These are phyloP conservation scores for Porites rus DNA, from an alignment of 92 coral and sea anemone genomes.

Conservation along the genomic window DNA sequence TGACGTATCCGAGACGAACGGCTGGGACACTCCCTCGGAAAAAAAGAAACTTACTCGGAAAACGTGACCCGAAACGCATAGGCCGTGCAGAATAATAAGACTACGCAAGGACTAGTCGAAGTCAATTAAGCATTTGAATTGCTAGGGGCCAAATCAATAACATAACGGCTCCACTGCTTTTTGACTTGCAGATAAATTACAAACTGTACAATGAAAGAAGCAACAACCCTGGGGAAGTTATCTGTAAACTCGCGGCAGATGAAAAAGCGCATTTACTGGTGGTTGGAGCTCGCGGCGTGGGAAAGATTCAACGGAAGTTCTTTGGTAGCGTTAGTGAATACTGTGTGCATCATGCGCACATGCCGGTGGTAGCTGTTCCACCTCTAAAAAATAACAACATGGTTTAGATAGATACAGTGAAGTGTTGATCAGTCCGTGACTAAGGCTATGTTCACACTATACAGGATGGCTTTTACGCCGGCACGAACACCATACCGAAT, in stretches of 20 bases:
- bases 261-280: constrained; percentile 62
- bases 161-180: not conserved
- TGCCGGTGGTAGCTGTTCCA: constrained; percentile 78
- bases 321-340: constrained; percentile 87
- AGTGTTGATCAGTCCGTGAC: not conserved
- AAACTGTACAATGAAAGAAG: constrained; percentile 82
- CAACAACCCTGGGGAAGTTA: constrained; percentile 78
- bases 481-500: too few species aligned
- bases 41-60: too few species aligned
- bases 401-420: not conserved
- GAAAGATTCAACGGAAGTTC: constrained; percentile 73
- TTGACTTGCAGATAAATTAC: constrained; percentile 53
- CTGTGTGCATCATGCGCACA: constrained; percentile 75
- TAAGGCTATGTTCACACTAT: too few species aligned
- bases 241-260: constrained; percentile 79
- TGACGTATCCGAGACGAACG: too few species aligned
- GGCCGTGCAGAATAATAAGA: too few species aligned
- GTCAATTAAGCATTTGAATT: too few species aligned
- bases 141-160: too few species aligned
- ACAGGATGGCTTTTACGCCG: too few species aligned
- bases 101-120: too few species aligned
- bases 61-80: too few species aligned
- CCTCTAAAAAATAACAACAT: constrained; percentile 41
- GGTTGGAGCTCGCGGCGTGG: constrained; percentile 83
- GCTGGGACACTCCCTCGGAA: too few species aligned